Base-by-base conservation (phyloP, 2,888 invertebrate genomes). In the Noctua pronuba region DNA sequence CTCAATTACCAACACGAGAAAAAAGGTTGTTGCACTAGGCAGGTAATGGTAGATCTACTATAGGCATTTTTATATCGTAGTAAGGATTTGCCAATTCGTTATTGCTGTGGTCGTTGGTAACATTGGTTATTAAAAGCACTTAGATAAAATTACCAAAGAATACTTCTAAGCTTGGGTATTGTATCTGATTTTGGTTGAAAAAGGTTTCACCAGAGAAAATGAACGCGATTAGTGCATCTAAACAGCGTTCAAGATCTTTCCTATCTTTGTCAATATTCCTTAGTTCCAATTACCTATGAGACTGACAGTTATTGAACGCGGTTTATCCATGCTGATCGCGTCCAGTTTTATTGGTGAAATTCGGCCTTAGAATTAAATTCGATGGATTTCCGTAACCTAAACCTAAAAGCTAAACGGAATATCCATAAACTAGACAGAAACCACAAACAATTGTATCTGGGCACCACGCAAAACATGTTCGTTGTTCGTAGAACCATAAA, bases 11-110 rank as follows among this genome's bases (percentile, higher is more conserved):
- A 31, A 74, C 49, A 58, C 80, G 73, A 73, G 79, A 79, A 49
- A 66, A 55, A 66, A 79, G 80, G 73, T 80, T 79, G n/a, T 41
- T 80, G 58, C 58, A 66, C 73, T 64, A 28, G 21, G 35, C 60
- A 55, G n/a, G 18, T 18, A 28, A 28, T 28, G 13, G 65, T 65
- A 58, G n/a, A n/a, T 11, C 8, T 38, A n/a, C 11, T 62, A n/a
- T n/a, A 24, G 11, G 5, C 24, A 62, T 60, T 31, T 67, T 58
- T 49, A 1, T 75, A 35, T 18, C n/a, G 5, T 31, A 31, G 3
- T 24, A 58, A 31, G 18, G 44, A 44, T 31, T 28, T 76, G 38
- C 31, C 16, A 46, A 41, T 68, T 31, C 2, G 10, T 38, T n/a
- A n/a, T 0, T 66, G 46, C 13, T 7, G 46, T 49, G 11, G 44